Conservation (phyloP, 1,140 invertebrate genomes). For the Drosophila athabasca region DNA sequence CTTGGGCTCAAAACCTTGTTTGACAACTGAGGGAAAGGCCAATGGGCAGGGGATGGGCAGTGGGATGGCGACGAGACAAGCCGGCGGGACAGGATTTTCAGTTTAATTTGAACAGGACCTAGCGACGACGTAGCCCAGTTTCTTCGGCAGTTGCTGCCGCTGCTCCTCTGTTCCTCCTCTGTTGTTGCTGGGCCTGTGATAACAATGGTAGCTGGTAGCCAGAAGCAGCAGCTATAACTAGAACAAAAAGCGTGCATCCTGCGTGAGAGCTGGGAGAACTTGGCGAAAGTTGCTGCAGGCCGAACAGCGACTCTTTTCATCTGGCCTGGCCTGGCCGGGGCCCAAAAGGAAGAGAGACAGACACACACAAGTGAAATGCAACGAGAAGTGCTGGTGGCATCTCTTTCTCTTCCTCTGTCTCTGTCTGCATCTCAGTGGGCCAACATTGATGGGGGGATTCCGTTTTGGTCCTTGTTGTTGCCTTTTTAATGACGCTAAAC, state of each 20-base stretch:
- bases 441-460: slow-evolving; percentile 45
- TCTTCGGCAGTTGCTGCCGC: slow-evolving; percentile 17
- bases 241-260: slow-evolving; percentile 73
- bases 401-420: slow-evolving; percentile 8
- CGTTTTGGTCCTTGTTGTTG: slow-evolving; percentile 9
- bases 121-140: slow-evolving; percentile 69
- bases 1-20: slow-evolving; percentile 71
- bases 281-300: slow-evolving; percentile 58
- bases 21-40: slow-evolving; percentile 34
- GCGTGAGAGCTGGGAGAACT: slow-evolving; percentile 40
- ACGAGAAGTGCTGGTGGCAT: slow-evolving; percentile 31
- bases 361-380: background rate
- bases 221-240: slow-evolving; percentile 42
- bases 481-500: slow-evolving; percentile 73
- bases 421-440: slow-evolving; percentile 24
- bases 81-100: slow-evolving; percentile 69
- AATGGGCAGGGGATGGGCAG: slow-evolving; percentile 14
- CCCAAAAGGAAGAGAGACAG: slow-evolving; percentile 24
- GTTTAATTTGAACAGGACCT: slow-evolving; percentile 80
- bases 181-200: slow-evolving; percentile 47
- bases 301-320: slow-evolving; percentile 58
- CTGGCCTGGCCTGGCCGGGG: slow-evolving; percentile 11
- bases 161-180: background rate
- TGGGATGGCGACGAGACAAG: slow-evolving; percentile 27
- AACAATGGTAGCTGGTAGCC: slow-evolving; percentile 34